A percentile compares a stretch with the other conserved stretches of the same genome.
These are phyloP conservation scores for Emydoidea blandingii DNA, from an alignment of 2,797 vertebrate genomes.

Conservation along the genomic window DNA sequence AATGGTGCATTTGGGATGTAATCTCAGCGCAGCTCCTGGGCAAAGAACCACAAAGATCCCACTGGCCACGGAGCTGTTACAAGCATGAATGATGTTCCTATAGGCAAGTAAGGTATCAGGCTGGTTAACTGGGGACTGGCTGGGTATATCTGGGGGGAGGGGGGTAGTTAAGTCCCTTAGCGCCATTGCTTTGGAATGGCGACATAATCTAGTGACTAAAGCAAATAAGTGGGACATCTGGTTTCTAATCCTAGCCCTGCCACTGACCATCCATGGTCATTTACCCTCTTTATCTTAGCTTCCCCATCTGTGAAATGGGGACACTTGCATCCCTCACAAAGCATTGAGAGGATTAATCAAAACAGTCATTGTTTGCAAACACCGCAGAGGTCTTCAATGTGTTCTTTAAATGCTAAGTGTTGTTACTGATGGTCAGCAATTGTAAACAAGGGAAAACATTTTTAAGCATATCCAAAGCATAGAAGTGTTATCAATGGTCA, in stretches of 20 bases:
- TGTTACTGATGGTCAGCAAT: not conserved
- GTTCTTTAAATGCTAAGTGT: not conserved
- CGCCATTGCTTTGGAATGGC: not conserved
- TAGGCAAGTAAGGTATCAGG: conserved; percentile 3
- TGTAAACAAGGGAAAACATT: not conserved
- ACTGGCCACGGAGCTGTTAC: not conserved
- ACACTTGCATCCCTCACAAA: not conserved
- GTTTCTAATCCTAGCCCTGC: not conserved
- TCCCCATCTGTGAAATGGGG: not conserved
- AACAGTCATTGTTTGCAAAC: not conserved
- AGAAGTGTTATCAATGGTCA: not conserved
- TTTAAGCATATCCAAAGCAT: not conserved
- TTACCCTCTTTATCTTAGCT: not conserved
- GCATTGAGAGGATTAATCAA: not conserved
- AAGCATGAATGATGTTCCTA: not conserved
- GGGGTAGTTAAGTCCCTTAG: not conserved
- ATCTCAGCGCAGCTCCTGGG: not conserved
- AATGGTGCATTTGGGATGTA: not conserved
- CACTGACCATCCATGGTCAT: not conserved
- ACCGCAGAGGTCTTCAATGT: not conserved
- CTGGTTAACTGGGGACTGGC: not conserved
- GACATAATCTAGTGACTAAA: not conserved
- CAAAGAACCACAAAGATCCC: not conserved
- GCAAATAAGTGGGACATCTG: rapidly evolving
- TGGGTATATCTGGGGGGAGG: rapidly evolving